Evolutionary conservation across 2,888 invertebrate genomes (phyloP).

Genomic region (Criorhina ranunculi): DNA sequence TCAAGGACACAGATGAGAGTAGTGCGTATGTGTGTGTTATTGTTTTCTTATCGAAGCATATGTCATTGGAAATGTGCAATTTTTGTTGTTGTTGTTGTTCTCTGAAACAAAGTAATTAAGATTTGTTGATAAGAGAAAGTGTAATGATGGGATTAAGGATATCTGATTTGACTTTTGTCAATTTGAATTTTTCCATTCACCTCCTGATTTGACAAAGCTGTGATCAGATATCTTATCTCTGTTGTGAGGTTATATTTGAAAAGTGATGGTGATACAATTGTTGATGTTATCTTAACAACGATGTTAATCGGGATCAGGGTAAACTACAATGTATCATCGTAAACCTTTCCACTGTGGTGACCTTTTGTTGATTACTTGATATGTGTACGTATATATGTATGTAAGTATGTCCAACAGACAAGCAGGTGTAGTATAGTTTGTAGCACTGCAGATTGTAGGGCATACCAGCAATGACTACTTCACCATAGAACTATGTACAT

Average conservation of each 20-base stretch:
- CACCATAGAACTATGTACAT: too few species aligned
- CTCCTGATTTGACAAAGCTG: background rate
- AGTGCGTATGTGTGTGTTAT: background rate
- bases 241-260: background rate
- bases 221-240: background rate
- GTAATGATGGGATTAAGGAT: slow-evolving; percentile 16
- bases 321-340: too few species aligned
- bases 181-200: slow-evolving; percentile 4
- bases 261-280: background rate
- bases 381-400: too few species aligned
- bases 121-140: slow-evolving; percentile 18
- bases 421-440: too few species aligned
- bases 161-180: slow-evolving; percentile 36
- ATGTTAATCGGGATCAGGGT: too few species aligned
- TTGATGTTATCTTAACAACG: background rate
- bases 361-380: too few species aligned
- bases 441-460: too few species aligned
- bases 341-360: too few species aligned
- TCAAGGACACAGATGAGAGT: slow-evolving; percentile 29
- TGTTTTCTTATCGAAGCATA: slow-evolving; percentile 21
- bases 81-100: too few species aligned
- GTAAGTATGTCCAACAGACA: too few species aligned
- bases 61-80: slow-evolving; percentile 17
- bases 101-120: slow-evolving; percentile 17
- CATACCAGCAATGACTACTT: too few species aligned